Base-by-base conservation (phyloP, 30 jellyfish, hydroid and myxozoan genomes). In the Turritopsis dohrnii region DNA sequence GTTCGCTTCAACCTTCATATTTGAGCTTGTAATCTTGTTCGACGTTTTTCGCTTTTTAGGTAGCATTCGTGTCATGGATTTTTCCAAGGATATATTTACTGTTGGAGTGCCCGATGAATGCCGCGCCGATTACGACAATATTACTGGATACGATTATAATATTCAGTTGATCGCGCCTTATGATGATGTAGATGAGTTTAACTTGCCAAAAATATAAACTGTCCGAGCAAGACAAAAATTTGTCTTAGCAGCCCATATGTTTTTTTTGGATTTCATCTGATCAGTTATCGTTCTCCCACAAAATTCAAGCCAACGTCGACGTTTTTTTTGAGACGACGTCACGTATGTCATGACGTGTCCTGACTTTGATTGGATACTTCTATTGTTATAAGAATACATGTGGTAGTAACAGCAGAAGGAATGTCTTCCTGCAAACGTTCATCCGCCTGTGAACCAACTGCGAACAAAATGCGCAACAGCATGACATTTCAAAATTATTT, bases 101-200 rank as follows among this genome's bases (percentile, higher is more conserved):
- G 65, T 9, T 21, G 84, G 89, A 9, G 66, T 90, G 30, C 95
- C 95, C 19, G 87, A 90, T 16, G 89, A 85, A 16, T 90, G 91
- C 69, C 95, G 84, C 29, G 90, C 97, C 1, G 81, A 28, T 53
- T 90, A 80, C 76, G 92, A 90, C 81, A 53, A 82, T 27, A 75
- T 74, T 60, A 72, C 90, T 52, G 97, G 97, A 1, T 90, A 85
- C 53, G 84, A 90, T 79, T 90, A 85, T 74, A 81, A 90, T 80
- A 85, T 90, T 22, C 74, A 76, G 27, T 79, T 85, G 30, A 82
- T 79, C 16, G 80, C 89, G 52, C 97, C 88, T 4, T 85, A 85
- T 80, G 97, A 90, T 83, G 77, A 73, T 71, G 88, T 83, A 0
- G 21, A 21, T 21, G 89, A 85, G 72, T 25, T 24, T n/a, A 81